Evolutionary conservation across 2,888 invertebrate species (phyloP).

Genomic region (Smittia sp.): DNA sequence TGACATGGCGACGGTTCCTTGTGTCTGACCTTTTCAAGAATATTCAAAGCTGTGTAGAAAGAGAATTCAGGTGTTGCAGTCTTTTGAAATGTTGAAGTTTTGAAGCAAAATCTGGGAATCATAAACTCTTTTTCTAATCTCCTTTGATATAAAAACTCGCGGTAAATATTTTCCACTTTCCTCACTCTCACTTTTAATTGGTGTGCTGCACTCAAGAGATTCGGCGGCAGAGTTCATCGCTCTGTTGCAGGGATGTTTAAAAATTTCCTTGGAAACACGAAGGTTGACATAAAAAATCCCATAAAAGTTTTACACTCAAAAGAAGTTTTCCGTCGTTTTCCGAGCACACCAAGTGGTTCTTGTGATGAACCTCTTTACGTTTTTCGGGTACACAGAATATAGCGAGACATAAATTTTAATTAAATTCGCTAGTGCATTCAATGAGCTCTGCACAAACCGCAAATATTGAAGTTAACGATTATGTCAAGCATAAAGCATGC

Average conservation of each 20-base stretch:
- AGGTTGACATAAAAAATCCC: background rate
- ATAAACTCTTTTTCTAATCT: too few relatives aligned
- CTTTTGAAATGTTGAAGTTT: too few relatives aligned
- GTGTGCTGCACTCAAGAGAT: background rate
- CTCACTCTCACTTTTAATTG: background rate
- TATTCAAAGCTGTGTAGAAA: too few relatives aligned
- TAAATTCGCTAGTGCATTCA: constrained; percentile 9
- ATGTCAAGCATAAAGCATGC: background rate
- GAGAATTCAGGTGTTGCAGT: too few relatives aligned
- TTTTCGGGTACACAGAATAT: background rate
- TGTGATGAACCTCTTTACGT: background rate
- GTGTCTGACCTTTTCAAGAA: too few relatives aligned
- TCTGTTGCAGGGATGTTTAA: background rate
- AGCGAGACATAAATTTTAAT: constrained; percentile 1
- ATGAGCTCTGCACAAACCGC: background rate
- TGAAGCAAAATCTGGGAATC: too few relatives aligned
- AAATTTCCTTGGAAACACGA: background rate
- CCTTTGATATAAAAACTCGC: too few relatives aligned
- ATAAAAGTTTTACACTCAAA: background rate
- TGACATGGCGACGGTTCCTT: too few relatives aligned
- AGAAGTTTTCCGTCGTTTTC: background rate
- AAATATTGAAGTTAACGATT: constrained; percentile 12
- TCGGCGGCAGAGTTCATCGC: background rate
- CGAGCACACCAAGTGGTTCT: background rate
- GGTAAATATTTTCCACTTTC: background rate